Percentiles rank a stretch among this genome's conserved stretches.
These are phyloP conservation scores for Todiramphus saurophagus DNA, from an alignment of 2,113 vertebrate genomes.

Conservation along the genomic window DNA sequence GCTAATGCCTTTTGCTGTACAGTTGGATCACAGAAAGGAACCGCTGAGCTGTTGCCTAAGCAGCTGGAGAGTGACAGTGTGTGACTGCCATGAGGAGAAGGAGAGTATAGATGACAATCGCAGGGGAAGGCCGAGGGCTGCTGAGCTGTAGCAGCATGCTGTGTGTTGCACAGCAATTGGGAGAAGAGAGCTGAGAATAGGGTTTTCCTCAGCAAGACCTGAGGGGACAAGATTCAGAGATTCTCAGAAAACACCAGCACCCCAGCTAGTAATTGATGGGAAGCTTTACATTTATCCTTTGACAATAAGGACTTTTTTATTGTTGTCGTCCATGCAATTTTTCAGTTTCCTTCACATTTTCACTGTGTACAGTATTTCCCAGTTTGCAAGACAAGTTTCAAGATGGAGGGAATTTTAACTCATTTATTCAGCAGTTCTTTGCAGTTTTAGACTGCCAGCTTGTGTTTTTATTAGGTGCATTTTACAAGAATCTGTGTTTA, in stretches of 20 bases:
- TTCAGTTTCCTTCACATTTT: neutral
- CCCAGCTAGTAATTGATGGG: neutral
- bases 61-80: constrained; percentile 24
- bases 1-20: neutral
- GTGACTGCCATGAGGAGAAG: neutral
- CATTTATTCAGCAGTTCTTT: neutral
- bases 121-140: neutral
- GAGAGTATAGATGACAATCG: neutral
- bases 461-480: neutral
- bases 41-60: constrained; percentile 7
- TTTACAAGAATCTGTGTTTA: neutral
- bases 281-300: neutral
- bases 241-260: neutral
- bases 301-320: neutral
- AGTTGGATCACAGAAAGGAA: neutral
- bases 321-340: neutral
- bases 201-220: neutral
- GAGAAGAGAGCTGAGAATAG: neutral
- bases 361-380: neutral
- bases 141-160: neutral
- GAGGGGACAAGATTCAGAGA: neutral
- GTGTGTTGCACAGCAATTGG: neutral
- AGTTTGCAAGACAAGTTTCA: neutral
- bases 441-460: neutral
- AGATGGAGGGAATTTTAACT: neutral